Percentiles rank a stretch among this genome's conserved stretches.
These are phyloP conservation scores for Enteromius paludinosus DNA, from an alignment of 2,797 vertebrate genomes.

Conservation along the genomic window DNA sequence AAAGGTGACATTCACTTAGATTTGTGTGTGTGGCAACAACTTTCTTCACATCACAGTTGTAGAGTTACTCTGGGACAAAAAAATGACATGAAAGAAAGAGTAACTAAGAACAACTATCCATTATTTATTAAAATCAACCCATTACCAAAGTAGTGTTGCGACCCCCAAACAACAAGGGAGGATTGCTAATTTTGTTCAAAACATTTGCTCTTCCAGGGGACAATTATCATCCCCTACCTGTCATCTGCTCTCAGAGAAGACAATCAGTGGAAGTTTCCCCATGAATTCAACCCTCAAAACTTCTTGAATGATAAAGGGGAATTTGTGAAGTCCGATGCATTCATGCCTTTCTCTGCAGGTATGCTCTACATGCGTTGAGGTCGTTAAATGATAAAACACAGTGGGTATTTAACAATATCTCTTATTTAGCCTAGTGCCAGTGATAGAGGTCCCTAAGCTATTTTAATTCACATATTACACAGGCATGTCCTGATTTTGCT, in stretches of 20 bases:
- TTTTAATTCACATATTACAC: neutral
- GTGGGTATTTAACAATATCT: neutral
- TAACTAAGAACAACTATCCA: neutral
- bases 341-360: constrained; percentile 39
- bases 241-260: constrained; percentile 36
- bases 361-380: neutral
- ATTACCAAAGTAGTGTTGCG: neutral
- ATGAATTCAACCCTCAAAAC: constrained; percentile 42
- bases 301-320: constrained; percentile 36
- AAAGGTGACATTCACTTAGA: constrained; percentile 46
- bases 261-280: constrained; percentile 28
- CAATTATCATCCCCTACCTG: constrained; percentile 17
- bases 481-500: too few species aligned
- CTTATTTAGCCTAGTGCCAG: neutral
- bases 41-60: neutral
- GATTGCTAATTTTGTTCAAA: neutral
- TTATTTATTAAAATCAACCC: neutral
- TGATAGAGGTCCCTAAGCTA: too few species aligned
- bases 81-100: neutral
- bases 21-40: too few species aligned
- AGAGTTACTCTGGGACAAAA: neutral
- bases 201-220: constrained; percentile 18
- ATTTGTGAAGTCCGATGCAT: constrained; percentile 35
- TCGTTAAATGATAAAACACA: neutral
- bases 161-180: neutral